phyloP scores from a whole-genome alignment of 2,113 vertebrate genomes.

The Emydocephalus ijimae region DNA sequence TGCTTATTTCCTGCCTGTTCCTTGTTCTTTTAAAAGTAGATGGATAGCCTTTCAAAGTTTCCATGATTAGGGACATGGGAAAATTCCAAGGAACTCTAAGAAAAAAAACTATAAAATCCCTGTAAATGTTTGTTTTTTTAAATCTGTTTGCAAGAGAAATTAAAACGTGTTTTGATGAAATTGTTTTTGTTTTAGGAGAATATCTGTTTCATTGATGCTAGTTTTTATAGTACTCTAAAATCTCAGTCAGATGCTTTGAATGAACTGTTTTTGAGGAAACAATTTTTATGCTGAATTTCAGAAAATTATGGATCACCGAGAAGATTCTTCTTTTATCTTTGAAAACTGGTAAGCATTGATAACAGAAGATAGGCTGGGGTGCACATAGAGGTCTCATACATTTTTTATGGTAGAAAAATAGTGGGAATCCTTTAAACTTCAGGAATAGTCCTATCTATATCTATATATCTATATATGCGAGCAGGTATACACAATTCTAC shows the following conservation, averaged over 20 bases:
- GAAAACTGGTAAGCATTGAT: background rate
- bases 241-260: background rate
- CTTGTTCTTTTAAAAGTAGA: background rate
- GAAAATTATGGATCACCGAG: background rate
- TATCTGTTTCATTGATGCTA: background rate
- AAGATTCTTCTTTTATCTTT: background rate
- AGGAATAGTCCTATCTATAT: background rate
- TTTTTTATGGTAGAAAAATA: background rate
- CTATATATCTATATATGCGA: background rate
- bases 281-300: background rate
- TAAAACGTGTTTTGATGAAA: background rate
- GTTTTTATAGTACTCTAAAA: background rate
- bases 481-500: background rate
- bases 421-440: background rate
- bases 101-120: background rate
- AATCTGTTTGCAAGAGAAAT: background rate
- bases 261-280: background rate
- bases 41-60: background rate
- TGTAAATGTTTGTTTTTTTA: background rate
- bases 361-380: background rate
- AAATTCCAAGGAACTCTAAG: background rate
- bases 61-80: background rate
- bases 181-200: background rate
- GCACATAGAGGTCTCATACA: too few species aligned
- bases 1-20: constrained; percentile 16